A percentile compares a stretch with the other conserved stretches of the same genome.
These are phyloP conservation scores for Copidosoma aretas DNA, from an alignment of 2,888 invertebrate genomes.

Conservation along the genomic window DNA sequence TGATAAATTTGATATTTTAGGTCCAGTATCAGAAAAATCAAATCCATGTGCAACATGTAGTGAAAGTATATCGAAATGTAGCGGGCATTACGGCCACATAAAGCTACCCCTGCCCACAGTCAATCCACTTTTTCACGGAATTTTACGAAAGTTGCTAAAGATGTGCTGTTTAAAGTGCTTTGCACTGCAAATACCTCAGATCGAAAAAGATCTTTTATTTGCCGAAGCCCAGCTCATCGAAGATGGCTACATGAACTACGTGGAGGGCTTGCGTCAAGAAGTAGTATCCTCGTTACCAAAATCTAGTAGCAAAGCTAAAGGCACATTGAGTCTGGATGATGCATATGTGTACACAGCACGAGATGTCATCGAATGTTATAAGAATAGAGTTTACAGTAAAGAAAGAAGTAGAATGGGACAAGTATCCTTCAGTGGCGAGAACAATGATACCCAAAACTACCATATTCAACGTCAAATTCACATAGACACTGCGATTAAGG, in stretches of 20 bases:
- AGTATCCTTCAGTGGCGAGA: constrained; percentile 49
- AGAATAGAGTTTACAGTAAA: constrained; percentile 50
- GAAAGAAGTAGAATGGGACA: constrained; percentile 48
- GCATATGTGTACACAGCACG: constrained; percentile 54
- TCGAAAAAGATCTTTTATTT: constrained; percentile 67
- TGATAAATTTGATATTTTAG: constrained; percentile 20
- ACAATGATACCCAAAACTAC: constrained; percentile 60
- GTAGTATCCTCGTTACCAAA: constrained; percentile 47
- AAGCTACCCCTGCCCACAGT: constrained; percentile 86
- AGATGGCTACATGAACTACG: constrained; percentile 75
- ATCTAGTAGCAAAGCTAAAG: constrained; percentile 47
- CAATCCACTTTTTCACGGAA: constrained; percentile 87
- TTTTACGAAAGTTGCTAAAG: constrained; percentile 72
- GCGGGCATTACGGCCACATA: constrained; percentile 96
- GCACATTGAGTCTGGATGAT: constrained; percentile 50
- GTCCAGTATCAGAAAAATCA: constrained; percentile 44
- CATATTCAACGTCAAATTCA: constrained; percentile 64
- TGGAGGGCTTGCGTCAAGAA: constrained; percentile 70
- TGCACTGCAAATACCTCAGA: constrained; percentile 71
- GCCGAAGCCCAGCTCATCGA: constrained; percentile 77
- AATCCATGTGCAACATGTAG: constrained; percentile 85
- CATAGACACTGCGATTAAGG: constrained; percentile 63
- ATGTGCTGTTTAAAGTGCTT: constrained; percentile 76
- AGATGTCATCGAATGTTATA: constrained; percentile 64
- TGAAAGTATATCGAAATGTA: constrained; percentile 72